Conservation (phyloP, 1,140 invertebrate genomes). For the Idris sp. region DNA sequence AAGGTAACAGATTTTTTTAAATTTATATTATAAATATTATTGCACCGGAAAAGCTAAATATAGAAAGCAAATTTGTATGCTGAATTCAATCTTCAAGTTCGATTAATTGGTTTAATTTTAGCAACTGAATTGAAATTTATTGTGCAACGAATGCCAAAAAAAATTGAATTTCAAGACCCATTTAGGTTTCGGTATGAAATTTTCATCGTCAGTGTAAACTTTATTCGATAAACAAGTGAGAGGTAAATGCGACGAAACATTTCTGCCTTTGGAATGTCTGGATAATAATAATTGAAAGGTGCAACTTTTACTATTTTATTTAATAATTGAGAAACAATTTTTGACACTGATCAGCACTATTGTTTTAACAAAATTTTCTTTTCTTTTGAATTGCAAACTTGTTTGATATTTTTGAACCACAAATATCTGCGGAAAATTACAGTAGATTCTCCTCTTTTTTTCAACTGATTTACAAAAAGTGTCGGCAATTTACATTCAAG, state of each 20-base stretch:
- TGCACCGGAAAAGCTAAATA: too few relatives aligned
- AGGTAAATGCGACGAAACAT: conserved; percentile 47
- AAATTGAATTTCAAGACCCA: not conserved
- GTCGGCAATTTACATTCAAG: conserved; percentile 33
- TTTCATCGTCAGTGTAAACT: conserved; percentile 15
- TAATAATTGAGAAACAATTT: too few relatives aligned
- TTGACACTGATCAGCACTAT: too few relatives aligned
- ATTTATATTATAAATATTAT: too few relatives aligned
- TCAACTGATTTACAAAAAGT: conserved; percentile 5
- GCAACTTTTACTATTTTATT: conserved; percentile 27
- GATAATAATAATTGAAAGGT: conserved; percentile 50
- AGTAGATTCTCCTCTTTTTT: conserved; percentile 16
- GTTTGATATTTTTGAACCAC: not conserved
- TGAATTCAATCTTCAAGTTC: too few relatives aligned
- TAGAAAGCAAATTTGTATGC: too few relatives aligned
- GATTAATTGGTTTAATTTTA: too few relatives aligned
- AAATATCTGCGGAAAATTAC: not conserved
- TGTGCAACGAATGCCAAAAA: conserved; percentile 16
- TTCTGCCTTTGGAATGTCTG: conserved; percentile 48
- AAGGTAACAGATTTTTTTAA: too few relatives aligned
- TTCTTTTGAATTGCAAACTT: conserved; percentile 5
- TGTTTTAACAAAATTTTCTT: too few relatives aligned
- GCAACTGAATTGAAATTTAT: too few relatives aligned
- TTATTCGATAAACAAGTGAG: conserved; percentile 48
- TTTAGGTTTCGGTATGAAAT: conserved; percentile 3